phyloP scores from a whole-genome alignment of 2,888 invertebrate genomes.

The Drosophila subsilvestris region DNA sequence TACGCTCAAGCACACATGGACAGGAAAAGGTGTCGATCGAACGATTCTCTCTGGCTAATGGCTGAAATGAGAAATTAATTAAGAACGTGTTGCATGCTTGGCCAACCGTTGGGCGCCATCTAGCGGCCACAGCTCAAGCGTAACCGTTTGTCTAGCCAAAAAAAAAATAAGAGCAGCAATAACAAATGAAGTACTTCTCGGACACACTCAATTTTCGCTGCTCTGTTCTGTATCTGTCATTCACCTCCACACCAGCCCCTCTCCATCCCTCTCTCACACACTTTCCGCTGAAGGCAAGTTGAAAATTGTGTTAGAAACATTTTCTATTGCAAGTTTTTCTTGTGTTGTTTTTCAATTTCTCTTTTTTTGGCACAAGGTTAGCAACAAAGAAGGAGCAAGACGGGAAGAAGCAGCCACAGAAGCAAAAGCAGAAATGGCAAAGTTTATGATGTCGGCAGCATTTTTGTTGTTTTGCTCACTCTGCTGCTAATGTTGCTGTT shows the following conservation, averaged over 20 bases:
- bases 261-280: not conserved
- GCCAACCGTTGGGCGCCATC: slow-evolving; percentile 52
- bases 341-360: slow-evolving; percentile 50
- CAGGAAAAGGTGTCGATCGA: slow-evolving; percentile 53
- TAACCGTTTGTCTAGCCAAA: slow-evolving; percentile 57
- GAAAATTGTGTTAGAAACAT: slow-evolving; percentile 33
- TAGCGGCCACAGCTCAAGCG: slow-evolving; percentile 50
- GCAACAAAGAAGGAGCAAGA: slow-evolving; percentile 20
- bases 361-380: slow-evolving; percentile 68
- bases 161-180: slow-evolving; percentile 19
- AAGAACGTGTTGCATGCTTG: slow-evolving; percentile 43
- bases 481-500: not conserved
- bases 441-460: slow-evolving; percentile 49
- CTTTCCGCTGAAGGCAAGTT: slow-evolving; percentile 17
- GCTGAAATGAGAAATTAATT: slow-evolving; percentile 40
- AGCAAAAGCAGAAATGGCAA: slow-evolving; percentile 45
- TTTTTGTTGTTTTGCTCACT: slow-evolving; percentile 15
- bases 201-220: slow-evolving; percentile 36
- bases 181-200: slow-evolving; percentile 39
- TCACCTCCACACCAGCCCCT: slow-evolving; percentile 9
- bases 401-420: slow-evolving; percentile 5
- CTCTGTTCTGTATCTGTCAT: slow-evolving; percentile 1
- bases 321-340: slow-evolving; percentile 26
- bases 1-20: slow-evolving; percentile 1
- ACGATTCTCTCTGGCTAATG: slow-evolving; percentile 14